These are phyloP conservation scores for Cyanoramphus novaezelandiae DNA, from an alignment of 2,113 vertebrate species.

Conservation along the genomic window DNA sequence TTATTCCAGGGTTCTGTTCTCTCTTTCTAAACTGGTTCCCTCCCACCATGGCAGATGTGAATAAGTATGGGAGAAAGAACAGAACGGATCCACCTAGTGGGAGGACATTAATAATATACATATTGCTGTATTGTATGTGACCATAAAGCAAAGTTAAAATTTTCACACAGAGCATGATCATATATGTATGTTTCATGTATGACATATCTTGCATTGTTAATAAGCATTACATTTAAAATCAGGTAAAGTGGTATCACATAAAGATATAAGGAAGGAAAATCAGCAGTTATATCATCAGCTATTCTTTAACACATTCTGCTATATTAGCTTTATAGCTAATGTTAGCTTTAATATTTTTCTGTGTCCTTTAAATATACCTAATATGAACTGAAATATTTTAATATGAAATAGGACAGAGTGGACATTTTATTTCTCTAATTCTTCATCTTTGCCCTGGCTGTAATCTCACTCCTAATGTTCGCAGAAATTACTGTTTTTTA, in stretches of 20 bases:
- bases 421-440: not conserved
- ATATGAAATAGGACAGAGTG: not conserved
- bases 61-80: constrained; percentile 7
- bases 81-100: not conserved
- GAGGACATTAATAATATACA: constrained; percentile 5
- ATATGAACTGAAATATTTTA: not conserved
- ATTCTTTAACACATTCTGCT: not conserved
- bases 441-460: not conserved
- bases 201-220: not conserved
- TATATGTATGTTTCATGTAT: not conserved
- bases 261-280: not conserved
- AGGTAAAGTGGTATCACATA: not conserved
- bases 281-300: not conserved
- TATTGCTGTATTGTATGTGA: not conserved
- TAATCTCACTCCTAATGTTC: not conserved
- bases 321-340: not conserved
- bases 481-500: not conserved
- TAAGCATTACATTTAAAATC: not conserved
- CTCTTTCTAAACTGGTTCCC: not conserved
- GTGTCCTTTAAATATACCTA: not conserved
- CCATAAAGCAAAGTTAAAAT: not conserved
- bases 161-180: not conserved
- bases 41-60: constrained; percentile 17
- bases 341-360: not conserved
- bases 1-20: not conserved